Evolutionary conservation across 2,888 invertebrate genomes (phyloP), one percentile per base, ranked within the genome.

Genomic region (Timema cristinae): DNA sequence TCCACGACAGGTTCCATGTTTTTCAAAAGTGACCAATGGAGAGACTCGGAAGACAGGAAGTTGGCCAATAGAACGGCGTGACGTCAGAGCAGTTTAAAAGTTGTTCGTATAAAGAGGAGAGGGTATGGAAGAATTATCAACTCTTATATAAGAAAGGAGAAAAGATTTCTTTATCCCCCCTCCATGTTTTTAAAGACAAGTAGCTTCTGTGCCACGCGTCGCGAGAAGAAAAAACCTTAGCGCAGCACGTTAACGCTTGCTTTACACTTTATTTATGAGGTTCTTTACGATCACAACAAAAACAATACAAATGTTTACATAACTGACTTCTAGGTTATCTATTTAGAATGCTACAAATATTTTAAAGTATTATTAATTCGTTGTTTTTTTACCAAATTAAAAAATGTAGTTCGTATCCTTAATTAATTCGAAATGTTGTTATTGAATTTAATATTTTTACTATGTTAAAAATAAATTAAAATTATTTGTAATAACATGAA

Each of bases 1-100:
- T 7, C 59, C 59, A 7, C n/a, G 59, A 59, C 5, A 10, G 50
- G 49, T 8, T 56, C 61, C 7, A 32, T 69, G 13, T 54, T n/a
- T 54, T 63, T 63, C 63, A 63, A 67, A 71, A 71, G 56, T 8
- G n/a, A 71, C 71, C 71, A 71, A 71, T 71, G 67, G 56, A 52
- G 69, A 15, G 56, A 49, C 66, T 67, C 71, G 67, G 47, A 67
- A 66, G 71, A 71, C 59, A 54, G 8, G 48, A 63, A 13, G 47
- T 2, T 48, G 63, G 63, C 63, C 63, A 63, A 63, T 63, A 48
- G 32, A 48, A 11, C 8, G 48, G 63, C 63, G 63, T 32, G 47
- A 9, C 7, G 63, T 13, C 10, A 1, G 32, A 2, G 32, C 47
- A 63, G 47, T 32, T 63, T 48, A 63, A 8, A 13, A 63, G 63